Conservation (phyloP, 2,113 vertebrate genomes). For the Sturnus vulgaris region DNA sequence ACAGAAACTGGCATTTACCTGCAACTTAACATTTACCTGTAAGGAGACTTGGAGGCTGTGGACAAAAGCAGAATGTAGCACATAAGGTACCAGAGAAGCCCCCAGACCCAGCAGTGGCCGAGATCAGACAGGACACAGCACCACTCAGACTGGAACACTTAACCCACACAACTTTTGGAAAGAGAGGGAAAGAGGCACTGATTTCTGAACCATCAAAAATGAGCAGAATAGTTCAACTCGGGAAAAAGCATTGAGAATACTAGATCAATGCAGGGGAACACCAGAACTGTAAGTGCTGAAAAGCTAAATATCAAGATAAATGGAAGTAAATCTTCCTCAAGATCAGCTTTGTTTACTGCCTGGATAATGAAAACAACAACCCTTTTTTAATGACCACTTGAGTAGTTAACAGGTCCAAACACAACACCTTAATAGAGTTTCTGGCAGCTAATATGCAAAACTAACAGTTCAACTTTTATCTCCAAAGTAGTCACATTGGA, state of each 20-base stretch:
- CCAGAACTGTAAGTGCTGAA: background rate
- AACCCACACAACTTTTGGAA: background rate
- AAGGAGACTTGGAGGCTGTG: background rate
- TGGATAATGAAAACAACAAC: background rate
- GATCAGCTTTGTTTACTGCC: background rate
- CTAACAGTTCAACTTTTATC: background rate
- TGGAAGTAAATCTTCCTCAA: background rate
- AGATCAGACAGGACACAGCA: background rate
- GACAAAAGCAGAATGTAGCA: background rate
- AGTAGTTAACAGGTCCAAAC: background rate
- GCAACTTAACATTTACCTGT: background rate
- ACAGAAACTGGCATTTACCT: background rate
- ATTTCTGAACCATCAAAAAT: background rate
- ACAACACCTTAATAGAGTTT: background rate
- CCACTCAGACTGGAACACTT: background rate
- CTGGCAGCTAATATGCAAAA: background rate
- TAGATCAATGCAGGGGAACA: background rate
- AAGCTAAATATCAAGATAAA: background rate
- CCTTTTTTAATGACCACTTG: background rate
- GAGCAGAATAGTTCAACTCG: background rate
- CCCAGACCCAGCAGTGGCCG: fast-evolving
- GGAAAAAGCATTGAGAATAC: background rate
- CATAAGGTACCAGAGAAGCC: background rate
- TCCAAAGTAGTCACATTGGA: background rate
- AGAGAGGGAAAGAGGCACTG: background rate